A percentile compares a stretch with the other conserved stretches of the same genome.
These are phyloP conservation scores for Polyergus mexicanus DNA, from an alignment of 1,140 invertebrate species.

Conservation along the genomic window DNA sequence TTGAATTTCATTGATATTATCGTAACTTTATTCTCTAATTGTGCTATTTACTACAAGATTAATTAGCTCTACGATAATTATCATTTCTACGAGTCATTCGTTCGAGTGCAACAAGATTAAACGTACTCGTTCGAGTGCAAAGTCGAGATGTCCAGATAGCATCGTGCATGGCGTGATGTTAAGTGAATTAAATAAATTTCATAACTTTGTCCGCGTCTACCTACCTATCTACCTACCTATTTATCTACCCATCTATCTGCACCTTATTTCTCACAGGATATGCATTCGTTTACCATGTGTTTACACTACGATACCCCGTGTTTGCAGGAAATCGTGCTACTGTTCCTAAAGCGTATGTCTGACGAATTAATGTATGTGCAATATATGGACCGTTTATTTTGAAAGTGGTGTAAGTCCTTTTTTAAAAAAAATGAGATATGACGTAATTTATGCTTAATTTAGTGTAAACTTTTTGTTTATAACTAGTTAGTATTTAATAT, in stretches of 20 bases:
- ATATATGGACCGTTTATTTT: no score
- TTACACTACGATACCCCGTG: slow-evolving; percentile 16
- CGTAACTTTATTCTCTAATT: slow-evolving; percentile 2
- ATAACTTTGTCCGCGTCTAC: slow-evolving; percentile 43
- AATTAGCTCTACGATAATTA: slow-evolving; percentile 32
- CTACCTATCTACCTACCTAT: slow-evolving; percentile 1
- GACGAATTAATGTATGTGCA: slow-evolving; percentile 62
- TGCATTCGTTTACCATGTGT: slow-evolving; percentile 20
- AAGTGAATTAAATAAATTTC: slow-evolving; percentile 59
- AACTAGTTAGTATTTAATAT: no score
- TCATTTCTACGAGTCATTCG: slow-evolving; percentile 10
- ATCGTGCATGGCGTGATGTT: slow-evolving; percentile 25
- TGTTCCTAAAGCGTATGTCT: slow-evolving; percentile 37
- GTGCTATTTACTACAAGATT: background rate
- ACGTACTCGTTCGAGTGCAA: background rate
- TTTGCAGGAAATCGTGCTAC: slow-evolving; percentile 45
- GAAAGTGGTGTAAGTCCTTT: no score
- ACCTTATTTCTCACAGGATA: slow-evolving; percentile 44
- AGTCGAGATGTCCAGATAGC: slow-evolving; percentile 23
- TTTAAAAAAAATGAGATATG: no score
- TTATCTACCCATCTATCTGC: slow-evolving; percentile 13
- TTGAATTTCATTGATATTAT: background rate
- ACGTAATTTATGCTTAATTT: no score
- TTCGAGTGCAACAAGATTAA: slow-evolving; percentile 26
- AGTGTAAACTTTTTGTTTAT: no score